Evolutionary conservation across 2,797 vertebrate species (phyloP).

Genomic region (Thalassophryne amazonica): DNA sequence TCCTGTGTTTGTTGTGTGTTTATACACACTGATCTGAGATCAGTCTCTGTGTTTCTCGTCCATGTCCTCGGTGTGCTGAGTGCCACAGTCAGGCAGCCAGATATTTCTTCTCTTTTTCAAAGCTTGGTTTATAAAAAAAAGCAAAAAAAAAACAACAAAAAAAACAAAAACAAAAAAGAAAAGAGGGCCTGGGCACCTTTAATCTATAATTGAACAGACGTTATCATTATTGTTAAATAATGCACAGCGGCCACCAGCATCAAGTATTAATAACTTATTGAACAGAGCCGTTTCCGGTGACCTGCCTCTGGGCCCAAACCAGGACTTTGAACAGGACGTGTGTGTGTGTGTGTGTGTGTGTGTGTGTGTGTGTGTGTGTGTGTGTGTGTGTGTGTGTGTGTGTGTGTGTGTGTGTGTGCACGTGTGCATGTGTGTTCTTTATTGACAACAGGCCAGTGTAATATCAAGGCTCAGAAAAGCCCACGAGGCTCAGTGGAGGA

Average conservation of each 20-base stretch:
- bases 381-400: neutral
- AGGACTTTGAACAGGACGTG: conserved; percentile 40
- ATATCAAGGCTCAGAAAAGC: conserved; percentile 29
- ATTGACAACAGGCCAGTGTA: conserved; percentile 43
- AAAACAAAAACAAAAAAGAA: too few relatives aligned
- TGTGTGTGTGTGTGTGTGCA: neutral
- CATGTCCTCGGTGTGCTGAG: conserved; percentile 15
- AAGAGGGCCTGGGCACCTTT: conserved; percentile 59
- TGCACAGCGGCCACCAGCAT: conserved; percentile 82
- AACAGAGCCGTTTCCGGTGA: conserved; percentile 73
- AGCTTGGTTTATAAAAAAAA: too few relatives aligned
- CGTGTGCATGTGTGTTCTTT: conserved; percentile 7
- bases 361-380: neutral
- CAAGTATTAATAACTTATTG: conserved; percentile 88
- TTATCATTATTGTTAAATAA: conserved; percentile 89
- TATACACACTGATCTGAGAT: too few relatives aligned
- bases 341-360: neutral
- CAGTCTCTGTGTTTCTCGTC: neutral
- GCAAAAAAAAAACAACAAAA: too few relatives aligned
- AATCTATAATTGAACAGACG: conserved; percentile 88
- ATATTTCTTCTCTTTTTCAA: conserved; percentile 69
- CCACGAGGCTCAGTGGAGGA: conserved; percentile 1
- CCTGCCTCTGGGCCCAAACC: conserved; percentile 70
- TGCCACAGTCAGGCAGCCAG: neutral
- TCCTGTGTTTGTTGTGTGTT: too few relatives aligned